Base-by-base conservation (phyloP, 92 coral and sea anemone species). In the Epizoanthus stellaris region DNA sequence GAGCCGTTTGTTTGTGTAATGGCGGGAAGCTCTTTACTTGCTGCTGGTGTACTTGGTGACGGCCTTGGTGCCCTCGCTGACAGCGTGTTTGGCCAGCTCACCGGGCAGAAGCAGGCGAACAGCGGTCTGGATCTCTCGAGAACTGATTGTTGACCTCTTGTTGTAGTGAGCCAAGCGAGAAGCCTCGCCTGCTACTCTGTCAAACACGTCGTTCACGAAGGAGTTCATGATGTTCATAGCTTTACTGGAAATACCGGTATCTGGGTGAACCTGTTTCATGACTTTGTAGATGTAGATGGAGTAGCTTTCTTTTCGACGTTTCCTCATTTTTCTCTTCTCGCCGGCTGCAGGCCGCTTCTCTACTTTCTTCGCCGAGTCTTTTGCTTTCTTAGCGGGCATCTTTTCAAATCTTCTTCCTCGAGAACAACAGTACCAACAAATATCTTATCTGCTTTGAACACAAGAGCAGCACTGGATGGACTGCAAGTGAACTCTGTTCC, bases 1-100 rank as follows among this genome's bases (percentile, higher is more conserved):
- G 93, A 91, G 93, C 93, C 93, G 89, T 91, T 91, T 89, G 87
- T 89, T 84, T 90, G 77, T 70, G 10, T 49, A 49, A 49, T 8
- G 12, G 11, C 8, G 2, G 54, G 10, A 8, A 6, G 10, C 54
- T 47, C 10, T 49, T 6, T 60, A 72, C 76, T 74, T 85, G 76
- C 88, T 85, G 84, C 88, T 85, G 5, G 86, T 87, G 38, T 71
- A 87, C 39, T 87, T 87, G 43, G 86, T 87, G 86, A 80, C 85
- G 57, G 82, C 82, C 57, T 85, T 85, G 4, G 88, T 85, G 42
- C 82, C 88, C 57, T 83, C 85, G 6, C 88, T 77, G n/a, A 86
- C 89, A 14, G 89, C 89, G 76, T 71, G 76, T 71, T 71, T 71
- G 38, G 76, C 76, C 80, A 75, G 80, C 63, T 75, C 80, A 23